phyloP scores from a whole-genome alignment of 2,797 vertebrate species.

The Anolis apletophallus region DNA sequence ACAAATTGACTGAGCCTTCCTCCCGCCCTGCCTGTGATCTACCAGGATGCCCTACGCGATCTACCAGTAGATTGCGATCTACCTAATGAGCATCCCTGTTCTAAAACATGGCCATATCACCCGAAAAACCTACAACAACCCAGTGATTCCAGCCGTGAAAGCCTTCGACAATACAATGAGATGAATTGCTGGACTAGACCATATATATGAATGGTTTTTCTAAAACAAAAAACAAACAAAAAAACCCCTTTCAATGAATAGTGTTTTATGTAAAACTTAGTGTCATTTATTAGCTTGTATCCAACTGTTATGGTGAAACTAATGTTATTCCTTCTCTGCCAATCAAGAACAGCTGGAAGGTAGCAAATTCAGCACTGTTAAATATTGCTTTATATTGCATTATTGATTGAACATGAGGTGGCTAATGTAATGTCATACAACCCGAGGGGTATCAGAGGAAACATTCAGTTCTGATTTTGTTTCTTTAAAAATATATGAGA shows the following conservation, averaged over 20 bases:
- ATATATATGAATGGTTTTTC: too few species aligned
- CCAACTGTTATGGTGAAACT: conserved; percentile 41
- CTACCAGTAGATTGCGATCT: too few species aligned
- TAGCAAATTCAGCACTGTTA: conserved; percentile 41
- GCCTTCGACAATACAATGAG: too few species aligned
- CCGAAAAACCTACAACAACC: too few species aligned
- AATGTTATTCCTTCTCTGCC: conserved; percentile 45
- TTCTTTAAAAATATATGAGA: background rate
- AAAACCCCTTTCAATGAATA: background rate
- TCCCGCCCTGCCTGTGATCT: too few species aligned
- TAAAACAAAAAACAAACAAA: too few species aligned
- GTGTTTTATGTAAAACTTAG: background rate
- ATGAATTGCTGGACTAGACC: background rate
- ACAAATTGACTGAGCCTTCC: too few species aligned
- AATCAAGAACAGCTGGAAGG: conserved; percentile 44
- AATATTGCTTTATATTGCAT: conserved; percentile 43
- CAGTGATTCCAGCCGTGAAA: too few species aligned
- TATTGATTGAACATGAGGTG: conserved; percentile 52
- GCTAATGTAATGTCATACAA: conserved; percentile 47
- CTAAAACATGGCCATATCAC: too few species aligned
- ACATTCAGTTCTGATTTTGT: conserved; percentile 42
- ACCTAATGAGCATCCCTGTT: too few species aligned
- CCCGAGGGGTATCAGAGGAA: conserved; percentile 35
- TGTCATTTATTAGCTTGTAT: conserved; percentile 43
- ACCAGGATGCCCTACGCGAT: too few species aligned